phyloP scores from a whole-genome alignment of 2,797 vertebrate species.

The Nannoperca australis region DNA sequence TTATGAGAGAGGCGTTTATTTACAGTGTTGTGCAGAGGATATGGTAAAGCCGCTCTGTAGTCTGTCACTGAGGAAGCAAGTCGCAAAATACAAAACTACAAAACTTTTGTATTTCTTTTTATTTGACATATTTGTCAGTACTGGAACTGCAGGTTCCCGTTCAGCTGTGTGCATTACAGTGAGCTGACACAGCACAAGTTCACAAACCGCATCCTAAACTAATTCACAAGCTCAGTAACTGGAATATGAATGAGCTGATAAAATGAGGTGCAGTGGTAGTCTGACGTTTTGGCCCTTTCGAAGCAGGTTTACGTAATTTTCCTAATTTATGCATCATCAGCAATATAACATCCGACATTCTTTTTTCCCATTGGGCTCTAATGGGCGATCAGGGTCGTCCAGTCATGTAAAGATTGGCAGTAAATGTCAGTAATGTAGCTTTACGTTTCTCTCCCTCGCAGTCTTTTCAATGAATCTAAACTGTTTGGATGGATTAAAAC shows the following conservation, averaged over 20 bases:
- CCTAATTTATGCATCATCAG: slow-evolving; percentile 49
- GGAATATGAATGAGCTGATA: slow-evolving; percentile 54
- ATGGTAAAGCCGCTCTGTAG: not conserved
- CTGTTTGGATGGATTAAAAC: slow-evolving; percentile 16
- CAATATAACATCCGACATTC: slow-evolving; percentile 15
- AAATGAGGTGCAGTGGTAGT: not conserved
- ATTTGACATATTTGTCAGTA: not conserved
- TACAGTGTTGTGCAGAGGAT: not conserved
- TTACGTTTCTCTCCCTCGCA: slow-evolving; percentile 12
- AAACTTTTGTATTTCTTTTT: not conserved
- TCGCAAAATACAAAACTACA: not conserved
- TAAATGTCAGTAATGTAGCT: slow-evolving; percentile 29
- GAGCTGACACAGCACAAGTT: slow-evolving; percentile 11
- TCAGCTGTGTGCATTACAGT: slow-evolving; percentile 20
- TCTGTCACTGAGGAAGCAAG: not conserved
- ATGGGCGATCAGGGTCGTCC: slow-evolving; percentile 2
- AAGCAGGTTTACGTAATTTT: slow-evolving; percentile 1
- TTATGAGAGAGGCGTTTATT: not conserved
- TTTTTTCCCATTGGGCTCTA: slow-evolving; percentile 40
- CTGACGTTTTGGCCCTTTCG: not conserved
- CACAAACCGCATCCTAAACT: slow-evolving; percentile 13
- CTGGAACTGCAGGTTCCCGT: not conserved
- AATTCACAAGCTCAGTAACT: slow-evolving; percentile 3
- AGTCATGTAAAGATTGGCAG: slow-evolving; percentile 46
- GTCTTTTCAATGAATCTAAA: slow-evolving; percentile 5